A percentile compares a stretch with the other conserved stretches of the same genome.
These are phyloP conservation scores for Ictidomys tridecemlineatus DNA, from an alignment of 2,113 vertebrate species.

Conservation along the genomic window DNA sequence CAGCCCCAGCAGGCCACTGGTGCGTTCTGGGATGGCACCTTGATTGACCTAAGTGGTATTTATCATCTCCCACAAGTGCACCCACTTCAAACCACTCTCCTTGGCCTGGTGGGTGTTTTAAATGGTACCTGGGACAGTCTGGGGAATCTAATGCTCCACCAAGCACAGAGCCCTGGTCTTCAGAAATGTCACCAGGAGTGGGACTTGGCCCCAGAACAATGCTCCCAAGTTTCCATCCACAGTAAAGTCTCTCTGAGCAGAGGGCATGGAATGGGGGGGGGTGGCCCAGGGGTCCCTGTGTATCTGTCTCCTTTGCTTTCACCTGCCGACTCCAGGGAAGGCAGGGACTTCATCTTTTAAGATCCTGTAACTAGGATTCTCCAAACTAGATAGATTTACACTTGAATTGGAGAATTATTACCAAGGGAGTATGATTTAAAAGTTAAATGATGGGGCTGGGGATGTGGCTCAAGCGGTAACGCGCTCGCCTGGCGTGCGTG, in stretches of 20 bases:
- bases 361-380: neutral
- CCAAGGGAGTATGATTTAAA: neutral
- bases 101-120: neutral
- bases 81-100: neutral
- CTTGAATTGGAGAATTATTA: neutral
- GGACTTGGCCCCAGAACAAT: neutral
- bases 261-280: accelerated
- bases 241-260: too few relatives aligned
- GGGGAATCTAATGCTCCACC: accelerated
- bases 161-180: neutral
- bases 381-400: neutral
- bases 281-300: accelerated
- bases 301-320: neutral
- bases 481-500: too few relatives aligned
- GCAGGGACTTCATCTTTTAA: neutral
- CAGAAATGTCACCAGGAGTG: neutral
- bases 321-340: neutral
- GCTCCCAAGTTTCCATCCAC: accelerated
- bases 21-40: neutral
- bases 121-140: neutral
- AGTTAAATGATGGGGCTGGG: neutral
- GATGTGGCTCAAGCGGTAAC: too few relatives aligned
- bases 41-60: neutral
- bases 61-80: neutral
- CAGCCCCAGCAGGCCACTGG: neutral